Evolutionary conservation across 1,140 invertebrate genomes (phyloP).

Genomic region (Yoshiicerus persimilis): DNA sequence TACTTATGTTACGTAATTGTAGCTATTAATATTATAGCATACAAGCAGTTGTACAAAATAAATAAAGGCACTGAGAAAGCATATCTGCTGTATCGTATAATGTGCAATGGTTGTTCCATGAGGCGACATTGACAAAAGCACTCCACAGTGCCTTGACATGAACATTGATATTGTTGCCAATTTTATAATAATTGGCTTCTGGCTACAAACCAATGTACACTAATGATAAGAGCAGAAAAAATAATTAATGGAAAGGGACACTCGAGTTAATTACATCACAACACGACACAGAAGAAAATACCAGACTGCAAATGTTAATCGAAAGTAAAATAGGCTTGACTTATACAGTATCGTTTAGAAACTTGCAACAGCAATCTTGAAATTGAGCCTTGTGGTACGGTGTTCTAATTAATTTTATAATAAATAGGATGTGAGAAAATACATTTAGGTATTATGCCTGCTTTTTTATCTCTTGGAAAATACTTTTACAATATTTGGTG

Average conservation of each 20-base stretch:
- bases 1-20: background rate
- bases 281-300: background rate
- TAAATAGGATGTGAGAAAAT: background rate
- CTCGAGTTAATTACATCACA: background rate
- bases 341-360: background rate
- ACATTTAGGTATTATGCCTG: background rate
- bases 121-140: background rate
- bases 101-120: background rate
- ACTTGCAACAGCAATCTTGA: background rate
- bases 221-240: background rate
- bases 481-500: background rate
- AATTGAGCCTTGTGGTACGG: background rate
- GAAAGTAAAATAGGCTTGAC: background rate
- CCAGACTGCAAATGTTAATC: background rate
- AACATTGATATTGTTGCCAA: background rate
- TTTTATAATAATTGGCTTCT: background rate
- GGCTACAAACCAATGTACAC: background rate
- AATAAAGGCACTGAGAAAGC: slow-evolving; percentile 16
- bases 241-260: background rate
- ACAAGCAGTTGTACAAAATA: slow-evolving; percentile 11
- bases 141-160: background rate
- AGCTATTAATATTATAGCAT: background rate
- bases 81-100: background rate
- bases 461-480: background rate
- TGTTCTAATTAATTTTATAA: background rate